Evolutionary conservation across 2,113 vertebrate species (phyloP), one percentile per base, ranked within the genome.

Genomic region (Phylloscopus whistleri): DNA sequence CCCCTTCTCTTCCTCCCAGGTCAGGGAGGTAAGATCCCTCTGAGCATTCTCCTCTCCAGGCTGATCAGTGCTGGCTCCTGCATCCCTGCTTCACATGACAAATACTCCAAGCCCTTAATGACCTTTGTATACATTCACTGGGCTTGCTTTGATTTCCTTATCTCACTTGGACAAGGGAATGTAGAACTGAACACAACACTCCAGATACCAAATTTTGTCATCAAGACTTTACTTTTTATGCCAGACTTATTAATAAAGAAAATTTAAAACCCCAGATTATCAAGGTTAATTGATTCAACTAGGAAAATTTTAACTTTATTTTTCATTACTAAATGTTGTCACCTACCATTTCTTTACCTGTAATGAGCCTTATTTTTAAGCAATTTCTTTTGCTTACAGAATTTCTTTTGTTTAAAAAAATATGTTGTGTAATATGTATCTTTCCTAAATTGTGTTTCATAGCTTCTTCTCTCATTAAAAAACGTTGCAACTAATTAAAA

Each of bases 1-100:
- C 2, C 2, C 8, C 5, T 15, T 62, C 10, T 12, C 0, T 10
- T 58, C 7, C 14, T 15, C 10, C 8, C 4, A 7, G 13, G 0
- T 33, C n/a, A 68, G 18, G 13, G 13, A 11, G n/a, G 1, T 58
- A 17, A 63, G 24, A 67, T 51, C n/a, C 6, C n/a, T 58, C 52
- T 58, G 23, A 70, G 10, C n/a, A 4, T 79, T 89, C 19, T 55
- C 13, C 13, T 69, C 37, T 83, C 55, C 55, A 64, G 43, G 9
- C 21, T 60, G 27, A 85, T 23, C 16, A 13, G 5, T 62, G 9
- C 27, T 18, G 19, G 8, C 18, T 68, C 3, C 2, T 66, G 62
- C 56, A 75, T 9, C 7, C 13, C 78, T 60, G 81, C 33, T 64
- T 74, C 49, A 10, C 33, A 9, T 9, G 17, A 37, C 10, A 52